Conservation (phyloP, 2,888 invertebrate species). For the Cistogaster globosa region DNA sequence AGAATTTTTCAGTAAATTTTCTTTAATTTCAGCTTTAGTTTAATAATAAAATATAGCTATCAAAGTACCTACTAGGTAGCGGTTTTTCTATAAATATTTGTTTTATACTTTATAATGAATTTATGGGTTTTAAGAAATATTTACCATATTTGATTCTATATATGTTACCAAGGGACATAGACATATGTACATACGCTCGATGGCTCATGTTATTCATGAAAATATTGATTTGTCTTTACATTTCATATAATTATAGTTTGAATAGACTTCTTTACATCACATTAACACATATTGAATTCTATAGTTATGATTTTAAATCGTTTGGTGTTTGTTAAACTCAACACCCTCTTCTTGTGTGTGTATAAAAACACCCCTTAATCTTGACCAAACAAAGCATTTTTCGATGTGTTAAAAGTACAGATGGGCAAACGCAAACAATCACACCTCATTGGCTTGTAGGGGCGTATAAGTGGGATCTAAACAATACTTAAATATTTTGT, state of each 20-base stretch:
- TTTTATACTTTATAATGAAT: slow-evolving; percentile 45
- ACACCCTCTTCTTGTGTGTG: slow-evolving; percentile 30
- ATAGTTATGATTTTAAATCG: slow-evolving; percentile 72
- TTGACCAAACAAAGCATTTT: neutral
- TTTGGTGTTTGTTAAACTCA: slow-evolving; percentile 64
- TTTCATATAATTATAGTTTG: slow-evolving; percentile 24
- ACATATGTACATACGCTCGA: slow-evolving; percentile 9
- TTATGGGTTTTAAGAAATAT: slow-evolving; percentile 42
- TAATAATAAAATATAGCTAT: neutral
- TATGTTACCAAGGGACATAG: slow-evolving; percentile 31
- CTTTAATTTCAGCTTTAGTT: slow-evolving; percentile 14
- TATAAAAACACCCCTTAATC: neutral
- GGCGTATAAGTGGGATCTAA: too few relatives aligned
- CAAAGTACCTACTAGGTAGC: neutral
- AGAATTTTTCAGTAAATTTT: slow-evolving; percentile 48
- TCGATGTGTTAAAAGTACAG: neutral
- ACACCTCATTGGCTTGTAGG: too few relatives aligned
- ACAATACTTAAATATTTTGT: too few relatives aligned
- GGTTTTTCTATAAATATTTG: slow-evolving; percentile 39
- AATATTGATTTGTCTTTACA: slow-evolving; percentile 58
- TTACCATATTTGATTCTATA: slow-evolving; percentile 20
- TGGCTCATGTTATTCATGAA: slow-evolving; percentile 22
- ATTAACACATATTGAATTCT: slow-evolving; percentile 64
- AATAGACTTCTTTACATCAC: slow-evolving; percentile 56
- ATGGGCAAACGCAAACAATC: neutral